Base-by-base conservation (phyloP, 2,888 invertebrate species). In the Drosophila peninsularis region DNA sequence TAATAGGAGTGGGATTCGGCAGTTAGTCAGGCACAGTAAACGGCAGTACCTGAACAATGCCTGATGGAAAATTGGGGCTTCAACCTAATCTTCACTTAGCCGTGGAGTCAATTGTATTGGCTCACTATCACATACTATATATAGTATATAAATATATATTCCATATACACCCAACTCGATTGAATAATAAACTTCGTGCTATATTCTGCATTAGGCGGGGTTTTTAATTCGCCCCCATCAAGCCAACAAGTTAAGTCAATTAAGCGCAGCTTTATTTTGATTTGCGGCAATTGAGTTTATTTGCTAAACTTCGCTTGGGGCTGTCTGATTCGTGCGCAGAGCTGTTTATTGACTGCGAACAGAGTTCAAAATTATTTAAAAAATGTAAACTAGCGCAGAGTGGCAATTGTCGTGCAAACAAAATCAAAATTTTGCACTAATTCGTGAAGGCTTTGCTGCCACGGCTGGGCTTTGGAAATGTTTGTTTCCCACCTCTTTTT, bases 281-380 rank as follows among this genome's bases (percentile, higher is more conserved):
- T 27, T 19, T 17, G 32, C 34, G 21, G 37, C 62, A 62, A 64
- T 63, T 71, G 19, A 49, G 62, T 76, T 74, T 58, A 71, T 77
- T 54, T 47, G 36, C 54, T 30, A 21, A 42, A 42, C 62, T 71
- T 62, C 64, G 81, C 56, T 62, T 41, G 61, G 71, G 76, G 62
- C 71, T 67, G 66, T 71, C 74, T 71, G 66, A 74, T 54, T 47
- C 62, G 44, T 56, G 34, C 36, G 45, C 24, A 52, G 36, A 41
- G 27, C 30, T 37, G 50, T 75, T 75, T 55, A 75, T 65, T 61
- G 49, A 39, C 56, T 66, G 64, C 37, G 19, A 37, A 14, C 53
- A 49, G 52, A 37, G 36, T 52, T 34, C 45, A 36, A 30, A 27
- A 19, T 24, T 32, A 34, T 19, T 19, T 37, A 37, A 10, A 53